Conservation (phyloP, 2,888 invertebrate genomes). For the Lithophane semibrunnea region DNA sequence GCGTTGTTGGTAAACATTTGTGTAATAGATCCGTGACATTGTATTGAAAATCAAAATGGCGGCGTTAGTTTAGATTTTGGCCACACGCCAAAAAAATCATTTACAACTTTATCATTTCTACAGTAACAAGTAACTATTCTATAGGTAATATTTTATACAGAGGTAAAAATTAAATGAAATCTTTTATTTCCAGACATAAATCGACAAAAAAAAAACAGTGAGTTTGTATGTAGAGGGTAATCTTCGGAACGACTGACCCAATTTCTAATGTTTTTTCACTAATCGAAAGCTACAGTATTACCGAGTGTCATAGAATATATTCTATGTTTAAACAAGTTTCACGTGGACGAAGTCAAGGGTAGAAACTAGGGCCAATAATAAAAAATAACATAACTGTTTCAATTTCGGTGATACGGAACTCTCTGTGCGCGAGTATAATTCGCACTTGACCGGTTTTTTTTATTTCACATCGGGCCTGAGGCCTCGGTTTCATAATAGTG, state of each 20-base stretch:
- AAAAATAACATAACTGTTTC: not conserved
- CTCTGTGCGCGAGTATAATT: not conserved
- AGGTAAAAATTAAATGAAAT: too few species aligned
- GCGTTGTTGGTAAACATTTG: not conserved
- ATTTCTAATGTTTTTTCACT: too few species aligned
- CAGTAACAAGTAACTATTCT: not conserved
- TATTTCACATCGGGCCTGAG: constrained; percentile 50
- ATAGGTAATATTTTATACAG: too few species aligned
- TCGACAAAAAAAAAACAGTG: too few species aligned
- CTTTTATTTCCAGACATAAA: too few species aligned
- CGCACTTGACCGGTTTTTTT: constrained; percentile 28
- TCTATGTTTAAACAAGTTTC: too few species aligned
- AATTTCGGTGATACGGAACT: constrained; percentile 6
- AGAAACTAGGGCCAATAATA: too few species aligned
- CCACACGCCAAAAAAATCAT: not conserved
- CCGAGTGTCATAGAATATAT: too few species aligned
- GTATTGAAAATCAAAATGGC: not conserved
- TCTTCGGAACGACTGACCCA: too few species aligned
- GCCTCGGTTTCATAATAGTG: constrained; percentile 60
- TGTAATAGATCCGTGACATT: not conserved
- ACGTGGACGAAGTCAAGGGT: not conserved
- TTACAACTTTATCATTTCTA: not conserved
- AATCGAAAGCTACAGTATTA: too few species aligned
- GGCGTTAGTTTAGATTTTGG: not conserved
- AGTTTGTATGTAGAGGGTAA: too few species aligned